Percentiles rank a stretch among this genome's conserved stretches.
Evolutionary conservation across 2,797 vertebrate species (phyloP).

Genomic region (Adelosebastes latens): DNA sequence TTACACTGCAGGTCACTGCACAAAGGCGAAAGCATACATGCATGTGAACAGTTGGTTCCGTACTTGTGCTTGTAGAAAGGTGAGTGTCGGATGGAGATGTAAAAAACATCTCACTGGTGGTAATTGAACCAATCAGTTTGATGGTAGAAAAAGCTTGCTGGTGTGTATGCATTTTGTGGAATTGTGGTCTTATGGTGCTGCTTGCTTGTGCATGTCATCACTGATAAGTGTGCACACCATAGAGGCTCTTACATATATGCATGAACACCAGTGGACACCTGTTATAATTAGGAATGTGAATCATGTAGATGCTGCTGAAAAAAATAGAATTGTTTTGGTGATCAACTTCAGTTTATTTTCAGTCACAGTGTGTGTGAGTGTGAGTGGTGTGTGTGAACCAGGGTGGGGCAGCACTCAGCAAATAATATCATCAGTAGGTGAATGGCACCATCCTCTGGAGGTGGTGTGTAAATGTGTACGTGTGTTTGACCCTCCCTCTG

Average conservation of each 20-base stretch:
- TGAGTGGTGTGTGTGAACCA: constrained; percentile 5
- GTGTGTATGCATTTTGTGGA: background rate
- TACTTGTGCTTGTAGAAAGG: background rate
- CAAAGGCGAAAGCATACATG: background rate
- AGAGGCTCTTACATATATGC: background rate
- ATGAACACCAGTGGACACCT: background rate
- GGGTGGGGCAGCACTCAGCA: constrained; percentile 41
- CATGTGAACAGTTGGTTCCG: background rate
- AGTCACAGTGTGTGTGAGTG: background rate
- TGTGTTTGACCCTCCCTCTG: background rate
- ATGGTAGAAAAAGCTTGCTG: background rate
- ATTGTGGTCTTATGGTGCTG: background rate
- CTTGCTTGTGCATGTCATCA: background rate
- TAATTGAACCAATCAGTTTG: background rate
- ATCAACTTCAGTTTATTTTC: background rate
- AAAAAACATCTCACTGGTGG: background rate
- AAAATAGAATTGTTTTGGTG: background rate
- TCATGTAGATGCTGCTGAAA: background rate
- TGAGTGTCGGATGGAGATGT: background rate
- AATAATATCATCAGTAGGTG: background rate
- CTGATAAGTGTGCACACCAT: background rate
- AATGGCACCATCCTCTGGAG: constrained; percentile 56
- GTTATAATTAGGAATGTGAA: background rate
- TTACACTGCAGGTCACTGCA: background rate
- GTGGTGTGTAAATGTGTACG: background rate